Evolutionary conservation across 2,113 vertebrate species (phyloP).

Genomic region (Collichthys lucidus): DNA sequence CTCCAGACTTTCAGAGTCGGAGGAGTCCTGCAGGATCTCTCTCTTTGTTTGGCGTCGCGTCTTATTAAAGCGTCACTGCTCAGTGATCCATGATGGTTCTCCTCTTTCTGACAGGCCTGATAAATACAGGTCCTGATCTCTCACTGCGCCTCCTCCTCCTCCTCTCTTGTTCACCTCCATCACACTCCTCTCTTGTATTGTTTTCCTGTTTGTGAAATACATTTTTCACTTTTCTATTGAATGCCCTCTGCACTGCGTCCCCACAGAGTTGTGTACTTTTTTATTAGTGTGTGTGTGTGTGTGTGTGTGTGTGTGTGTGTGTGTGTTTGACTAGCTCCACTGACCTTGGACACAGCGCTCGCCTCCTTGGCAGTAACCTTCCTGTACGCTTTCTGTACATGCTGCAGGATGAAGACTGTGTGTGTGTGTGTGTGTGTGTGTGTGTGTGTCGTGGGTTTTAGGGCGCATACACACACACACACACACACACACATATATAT

Average conservation of each 20-base stretch:
- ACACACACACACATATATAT: neutral
- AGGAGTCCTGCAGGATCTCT: constrained; percentile 46
- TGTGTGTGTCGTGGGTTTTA: too few relatives aligned
- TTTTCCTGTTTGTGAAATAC: constrained; percentile 31
- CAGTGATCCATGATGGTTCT: constrained; percentile 67
- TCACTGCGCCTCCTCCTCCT: neutral
- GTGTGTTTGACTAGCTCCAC: constrained; percentile 3
- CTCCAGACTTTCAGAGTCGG: constrained; percentile 46
- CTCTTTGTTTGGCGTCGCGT: constrained; percentile 53
- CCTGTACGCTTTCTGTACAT: constrained; percentile 14
- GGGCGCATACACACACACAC: too few relatives aligned
- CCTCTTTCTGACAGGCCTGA: constrained; percentile 68
- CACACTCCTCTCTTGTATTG: constrained; percentile 11
- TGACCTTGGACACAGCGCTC: constrained; percentile 48
- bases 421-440: neutral
- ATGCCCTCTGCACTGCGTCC: constrained; percentile 22
- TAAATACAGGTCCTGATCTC: constrained; percentile 72
- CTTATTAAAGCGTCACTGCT: constrained; percentile 51
- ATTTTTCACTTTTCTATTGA: constrained; percentile 11
- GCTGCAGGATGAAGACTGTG: neutral
- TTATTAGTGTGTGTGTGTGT: neutral
- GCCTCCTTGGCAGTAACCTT: constrained; percentile 29
- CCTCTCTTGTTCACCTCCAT: constrained; percentile 19
- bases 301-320: constrained; percentile 27
- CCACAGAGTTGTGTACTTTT: constrained; percentile 14